These are phyloP conservation scores for Lordiphosa clarofinis DNA, from an alignment of 1,140 invertebrate genomes.

Conservation along the genomic window DNA sequence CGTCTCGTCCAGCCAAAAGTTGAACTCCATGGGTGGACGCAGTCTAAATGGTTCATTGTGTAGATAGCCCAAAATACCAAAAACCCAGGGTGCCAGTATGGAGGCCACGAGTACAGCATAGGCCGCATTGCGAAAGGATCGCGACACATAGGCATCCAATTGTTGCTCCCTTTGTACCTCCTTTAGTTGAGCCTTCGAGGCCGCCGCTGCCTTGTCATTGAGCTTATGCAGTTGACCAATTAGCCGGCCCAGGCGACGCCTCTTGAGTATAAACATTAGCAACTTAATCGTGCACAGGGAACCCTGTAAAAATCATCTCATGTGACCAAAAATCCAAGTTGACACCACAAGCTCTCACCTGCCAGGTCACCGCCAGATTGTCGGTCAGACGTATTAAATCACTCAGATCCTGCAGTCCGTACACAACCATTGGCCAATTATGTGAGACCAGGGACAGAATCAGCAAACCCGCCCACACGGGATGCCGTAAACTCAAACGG, in stretches of 20 bases:
- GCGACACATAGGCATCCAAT: slow-evolving; percentile 25
- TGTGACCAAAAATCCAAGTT: neutral
- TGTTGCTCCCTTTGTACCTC: slow-evolving; percentile 24
- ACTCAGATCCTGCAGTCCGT: slow-evolving; percentile 26
- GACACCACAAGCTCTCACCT: neutral
- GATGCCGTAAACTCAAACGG: slow-evolving; percentile 16
- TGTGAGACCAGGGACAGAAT: slow-evolving; percentile 28
- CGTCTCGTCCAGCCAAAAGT: slow-evolving; percentile 41
- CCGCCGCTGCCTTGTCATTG: slow-evolving; percentile 5
- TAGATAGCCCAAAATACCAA: slow-evolving; percentile 14
- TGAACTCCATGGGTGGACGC: slow-evolving; percentile 46
- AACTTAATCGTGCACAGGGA: slow-evolving; percentile 35
- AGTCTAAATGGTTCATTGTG: slow-evolving; percentile 11
- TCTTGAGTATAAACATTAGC: slow-evolving; percentile 20
- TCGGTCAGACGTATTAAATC: slow-evolving; percentile 28
- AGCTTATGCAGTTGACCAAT: slow-evolving; percentile 24
- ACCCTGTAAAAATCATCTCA: slow-evolving; percentile 10
- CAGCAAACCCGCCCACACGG: slow-evolving; percentile 29
- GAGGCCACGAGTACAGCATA: slow-evolving; percentile 21
- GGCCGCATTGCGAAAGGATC: slow-evolving; percentile 25
- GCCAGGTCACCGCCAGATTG: slow-evolving; percentile 22
- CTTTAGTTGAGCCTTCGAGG: neutral
- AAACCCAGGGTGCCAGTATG: slow-evolving; percentile 16
- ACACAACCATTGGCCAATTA: slow-evolving; percentile 39
- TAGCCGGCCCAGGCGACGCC: slow-evolving; percentile 13